phyloP scores from a whole-genome alignment of 1,140 invertebrate genomes.

The Pachypeltis micranthus region DNA sequence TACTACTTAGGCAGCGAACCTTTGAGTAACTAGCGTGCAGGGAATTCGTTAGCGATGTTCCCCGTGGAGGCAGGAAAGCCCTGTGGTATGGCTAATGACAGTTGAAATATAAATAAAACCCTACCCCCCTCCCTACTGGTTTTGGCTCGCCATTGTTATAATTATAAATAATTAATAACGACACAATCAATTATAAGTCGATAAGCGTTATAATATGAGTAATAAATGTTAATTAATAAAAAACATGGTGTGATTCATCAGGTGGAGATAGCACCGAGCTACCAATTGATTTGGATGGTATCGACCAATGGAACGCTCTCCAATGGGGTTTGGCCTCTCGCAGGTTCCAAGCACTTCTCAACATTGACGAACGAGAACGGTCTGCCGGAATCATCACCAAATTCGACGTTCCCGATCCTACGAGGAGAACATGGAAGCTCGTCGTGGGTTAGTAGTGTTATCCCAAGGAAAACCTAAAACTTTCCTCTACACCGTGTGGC shows the following conservation, averaged over 20 bases:
- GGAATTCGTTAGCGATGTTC: no score
- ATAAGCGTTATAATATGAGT: not conserved
- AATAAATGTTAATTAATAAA: no score
- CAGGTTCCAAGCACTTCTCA: conserved; percentile 35
- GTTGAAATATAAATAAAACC: no score
- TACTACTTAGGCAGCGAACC: no score
- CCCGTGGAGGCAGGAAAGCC: no score
- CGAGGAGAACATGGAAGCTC: conserved; percentile 38
- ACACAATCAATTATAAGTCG: not conserved
- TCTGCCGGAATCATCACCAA: conserved; percentile 32
- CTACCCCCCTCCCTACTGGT: no score
- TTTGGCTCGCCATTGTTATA: no score
- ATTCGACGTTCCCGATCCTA: conserved; percentile 21
- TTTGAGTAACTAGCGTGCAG: no score
- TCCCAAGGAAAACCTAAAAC: no score
- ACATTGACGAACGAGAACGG: conserved; percentile 38
- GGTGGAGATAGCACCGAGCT: conserved; percentile 39
- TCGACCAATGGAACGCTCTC: conserved; percentile 42
- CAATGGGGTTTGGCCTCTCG: conserved; percentile 36
- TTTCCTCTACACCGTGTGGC: no score
- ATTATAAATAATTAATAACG: no score
- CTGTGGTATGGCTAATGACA: no score
- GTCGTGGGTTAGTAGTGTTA: conserved; percentile 36
- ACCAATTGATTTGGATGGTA: conserved; percentile 43
- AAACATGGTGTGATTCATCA: not conserved